Percentiles rank a stretch among this genome's conserved stretches.
These are phyloP conservation scores for Antigone vipio DNA, from an alignment of 2,113 vertebrate genomes.

Conservation along the genomic window DNA sequence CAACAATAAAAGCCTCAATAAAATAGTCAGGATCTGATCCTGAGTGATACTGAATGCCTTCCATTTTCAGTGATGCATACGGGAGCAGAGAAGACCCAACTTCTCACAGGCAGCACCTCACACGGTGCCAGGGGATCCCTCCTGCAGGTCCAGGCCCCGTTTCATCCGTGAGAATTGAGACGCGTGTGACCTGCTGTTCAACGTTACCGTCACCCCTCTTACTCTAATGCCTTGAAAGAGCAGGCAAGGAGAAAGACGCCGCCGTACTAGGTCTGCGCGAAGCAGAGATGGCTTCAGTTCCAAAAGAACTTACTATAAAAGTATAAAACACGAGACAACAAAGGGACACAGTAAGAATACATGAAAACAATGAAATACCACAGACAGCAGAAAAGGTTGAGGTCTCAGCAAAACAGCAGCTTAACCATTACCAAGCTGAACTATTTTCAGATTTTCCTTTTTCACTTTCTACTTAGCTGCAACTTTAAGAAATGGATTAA, in stretches of 20 bases:
- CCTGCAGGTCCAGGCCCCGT: not conserved
- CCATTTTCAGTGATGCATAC: not conserved
- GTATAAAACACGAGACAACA: not conserved
- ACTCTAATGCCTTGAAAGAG: not conserved
- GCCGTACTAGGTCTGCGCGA: not conserved
- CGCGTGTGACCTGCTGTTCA: not conserved
- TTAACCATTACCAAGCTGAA: not conserved
- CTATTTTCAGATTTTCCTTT: not conserved
- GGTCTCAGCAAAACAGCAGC: not conserved
- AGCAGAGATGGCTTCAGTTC: not conserved
- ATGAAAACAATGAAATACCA: not conserved
- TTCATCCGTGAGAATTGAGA: not conserved
- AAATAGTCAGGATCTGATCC: not conserved
- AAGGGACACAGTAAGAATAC: not conserved
- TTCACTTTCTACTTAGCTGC: not conserved
- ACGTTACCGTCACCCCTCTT: rapidly evolving
- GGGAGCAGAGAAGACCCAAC: not conserved
- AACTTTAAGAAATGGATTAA: not conserved
- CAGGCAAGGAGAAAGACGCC: not conserved
- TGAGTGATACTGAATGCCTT: not conserved
- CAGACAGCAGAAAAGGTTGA: not conserved
- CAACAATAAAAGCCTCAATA: slow-evolving; percentile 19
- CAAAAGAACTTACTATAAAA: not conserved
- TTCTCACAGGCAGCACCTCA: not conserved
- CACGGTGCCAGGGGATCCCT: not conserved